Base-by-base conservation (phyloP, 2,113 vertebrate species). In the Columbina picui region DNA sequence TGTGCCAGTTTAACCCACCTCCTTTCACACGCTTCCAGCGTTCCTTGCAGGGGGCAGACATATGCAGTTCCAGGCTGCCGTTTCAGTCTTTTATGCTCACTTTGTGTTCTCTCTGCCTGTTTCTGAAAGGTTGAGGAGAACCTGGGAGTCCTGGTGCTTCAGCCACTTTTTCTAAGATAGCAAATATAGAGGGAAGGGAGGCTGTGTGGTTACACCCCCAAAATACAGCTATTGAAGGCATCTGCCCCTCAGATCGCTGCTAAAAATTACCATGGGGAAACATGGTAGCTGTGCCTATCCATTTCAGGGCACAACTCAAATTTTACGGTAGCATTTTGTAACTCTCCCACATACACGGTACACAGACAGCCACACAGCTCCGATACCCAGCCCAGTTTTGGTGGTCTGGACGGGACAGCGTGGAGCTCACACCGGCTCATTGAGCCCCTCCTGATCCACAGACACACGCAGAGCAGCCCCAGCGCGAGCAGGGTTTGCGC, bases 51-150 rank as follows among this genome's bases (percentile, higher is more conserved):
- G 94, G 87, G 82, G 68, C 83, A 95, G 83, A 68, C 94, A 94
- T 94, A 84, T 78, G 76, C 85, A 47, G 69, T 61, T 88, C 88
- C 93, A 79, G 64, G 88, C 96, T 96, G 92, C 90, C 94, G 84
- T 81, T 94, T 92, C 45, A 93, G 64, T 41, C 56, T 59, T 80
- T 88, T 84, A 85, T 93, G 92, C 82, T 96, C 85, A 83, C 74
- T 96, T 94, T 60, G 29, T 74, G 7, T 68, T 67, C 59, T 86
- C 4, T 0, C 47, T 74, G 43, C 82, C 68, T 77, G 0, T 70
- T 89, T 69, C 60, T 67, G 50, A 70, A 91, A 50, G 47, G 49
- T 41, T 55, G 45, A 70, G 79, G 61, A 60, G 56, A 82, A 34
- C 38, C 32, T 7, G 0, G 23, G 68, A 74, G 50, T 74, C 26